phyloP scores from a whole-genome alignment of 1,140 invertebrate genomes.

The Temnothorax nylanderi region DNA sequence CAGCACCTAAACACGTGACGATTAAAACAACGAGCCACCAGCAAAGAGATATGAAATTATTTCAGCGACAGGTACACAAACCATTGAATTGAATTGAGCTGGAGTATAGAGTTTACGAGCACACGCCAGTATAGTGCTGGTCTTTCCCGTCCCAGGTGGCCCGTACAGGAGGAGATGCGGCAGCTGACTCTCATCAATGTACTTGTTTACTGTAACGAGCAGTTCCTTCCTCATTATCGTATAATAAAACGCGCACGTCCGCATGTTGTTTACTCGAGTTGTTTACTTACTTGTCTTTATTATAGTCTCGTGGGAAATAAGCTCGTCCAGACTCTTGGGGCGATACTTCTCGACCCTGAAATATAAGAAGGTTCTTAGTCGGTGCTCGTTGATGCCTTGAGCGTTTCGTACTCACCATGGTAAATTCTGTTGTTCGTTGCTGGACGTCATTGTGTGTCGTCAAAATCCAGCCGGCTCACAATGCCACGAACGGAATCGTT shows the following conservation, averaged over 20 bases:
- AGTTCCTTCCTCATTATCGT: neutral
- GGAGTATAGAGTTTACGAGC: constrained; percentile 97
- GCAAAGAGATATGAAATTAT: neutral
- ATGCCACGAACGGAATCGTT: neutral
- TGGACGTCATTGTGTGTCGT: constrained; percentile 62
- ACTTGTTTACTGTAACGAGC: constrained; percentile 93
- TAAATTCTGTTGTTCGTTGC: constrained; percentile 82
- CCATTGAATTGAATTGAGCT: constrained; percentile 95
- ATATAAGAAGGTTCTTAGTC: constrained; percentile 70
- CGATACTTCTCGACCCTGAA: constrained; percentile 99
- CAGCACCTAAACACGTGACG: constrained; percentile 87
- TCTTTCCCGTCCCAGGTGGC: constrained; percentile 99
- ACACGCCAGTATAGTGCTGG: constrained; percentile 98
- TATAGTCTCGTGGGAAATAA: constrained; percentile 99
- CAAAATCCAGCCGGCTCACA: neutral
- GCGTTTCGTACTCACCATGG: constrained; percentile 84
- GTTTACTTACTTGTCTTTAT: constrained; percentile 95
- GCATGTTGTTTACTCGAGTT: constrained; percentile 78
- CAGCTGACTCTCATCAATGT: constrained; percentile 96
- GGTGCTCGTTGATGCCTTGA: constrained; percentile 8
- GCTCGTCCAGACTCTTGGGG: constrained; percentile 94
- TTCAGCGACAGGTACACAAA: constrained; percentile 82
- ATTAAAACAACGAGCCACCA: neutral
- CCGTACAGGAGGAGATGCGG: constrained; percentile 99
- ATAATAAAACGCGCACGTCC: neutral